These are phyloP conservation scores for Brachyalestes nurse DNA, from an alignment of 2,797 vertebrate species.

Conservation along the genomic window DNA sequence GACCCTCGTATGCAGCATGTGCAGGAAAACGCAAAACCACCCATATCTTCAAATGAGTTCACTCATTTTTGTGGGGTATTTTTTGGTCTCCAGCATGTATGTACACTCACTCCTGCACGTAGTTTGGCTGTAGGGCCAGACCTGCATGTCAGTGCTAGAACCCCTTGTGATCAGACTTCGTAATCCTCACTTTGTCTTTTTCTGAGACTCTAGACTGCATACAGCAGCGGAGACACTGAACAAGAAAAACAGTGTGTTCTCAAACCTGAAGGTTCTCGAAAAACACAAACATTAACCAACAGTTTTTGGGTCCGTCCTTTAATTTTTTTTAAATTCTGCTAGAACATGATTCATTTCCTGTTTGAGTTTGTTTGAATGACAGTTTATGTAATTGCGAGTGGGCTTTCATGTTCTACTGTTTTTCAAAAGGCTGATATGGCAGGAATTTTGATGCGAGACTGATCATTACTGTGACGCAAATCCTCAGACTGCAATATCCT, in stretches of 20 bases:
- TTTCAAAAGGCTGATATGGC: background rate
- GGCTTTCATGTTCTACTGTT: constrained; percentile 32
- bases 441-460: constrained; percentile 22
- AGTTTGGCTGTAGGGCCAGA: background rate
- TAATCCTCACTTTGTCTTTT: constrained; percentile 19
- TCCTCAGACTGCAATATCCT: background rate
- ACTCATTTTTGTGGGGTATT: too few relatives aligned
- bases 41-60: too few relatives aligned
- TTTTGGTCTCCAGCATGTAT: too few relatives aligned
- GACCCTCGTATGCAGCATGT: too few relatives aligned
- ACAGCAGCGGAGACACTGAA: background rate
- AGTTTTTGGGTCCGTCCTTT: too few relatives aligned
- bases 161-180: constrained; percentile 21
- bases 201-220: constrained; percentile 3
- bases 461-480: background rate
- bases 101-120: background rate
- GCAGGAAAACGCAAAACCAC: too few relatives aligned
- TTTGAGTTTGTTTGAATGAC: constrained; percentile 42
- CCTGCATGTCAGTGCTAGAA: constrained; percentile 12
- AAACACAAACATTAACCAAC: background rate
- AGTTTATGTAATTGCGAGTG: constrained; percentile 34
- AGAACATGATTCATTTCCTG: constrained; percentile 26
- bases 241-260: background rate
- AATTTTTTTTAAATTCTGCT: too few relatives aligned
- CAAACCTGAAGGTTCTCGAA: background rate